These are phyloP conservation scores for Cliona cf. orientalis DNA, from an alignment of 37 sponge, comb jelly and placozoan species.

Conservation along the genomic window DNA sequence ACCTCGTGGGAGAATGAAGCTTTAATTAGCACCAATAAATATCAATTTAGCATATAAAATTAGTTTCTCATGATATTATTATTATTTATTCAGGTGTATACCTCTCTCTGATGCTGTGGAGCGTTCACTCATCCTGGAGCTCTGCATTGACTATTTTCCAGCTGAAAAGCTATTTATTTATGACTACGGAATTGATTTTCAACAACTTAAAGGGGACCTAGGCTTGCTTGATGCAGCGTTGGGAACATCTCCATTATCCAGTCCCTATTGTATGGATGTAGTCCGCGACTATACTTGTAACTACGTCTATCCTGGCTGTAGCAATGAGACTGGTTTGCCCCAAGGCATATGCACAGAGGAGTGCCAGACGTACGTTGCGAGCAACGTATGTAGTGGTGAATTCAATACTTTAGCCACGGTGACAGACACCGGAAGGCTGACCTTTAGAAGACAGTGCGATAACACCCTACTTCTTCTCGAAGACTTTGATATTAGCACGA, in stretches of 20 bases:
- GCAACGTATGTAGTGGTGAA: neutral
- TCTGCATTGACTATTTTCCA: neutral
- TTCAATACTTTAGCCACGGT: neutral
- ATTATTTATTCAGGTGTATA: neutral
- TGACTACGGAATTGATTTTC: no score
- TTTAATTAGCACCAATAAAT: no score
- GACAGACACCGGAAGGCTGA: neutral
- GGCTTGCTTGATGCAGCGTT: no score
- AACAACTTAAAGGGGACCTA: no score
- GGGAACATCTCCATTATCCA: neutral
- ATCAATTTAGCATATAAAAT: no score
- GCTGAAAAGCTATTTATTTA: neutral
- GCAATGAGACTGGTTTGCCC: neutral
- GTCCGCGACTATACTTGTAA: conserved; percentile 31
- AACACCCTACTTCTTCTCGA: conserved; percentile 3
- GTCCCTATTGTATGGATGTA: conserved; percentile 15
- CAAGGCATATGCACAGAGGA: conserved; percentile 20
- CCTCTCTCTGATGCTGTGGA: neutral
- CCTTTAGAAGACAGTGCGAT: neutral
- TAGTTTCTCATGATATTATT: no score
- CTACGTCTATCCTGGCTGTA: conserved; percentile 38
- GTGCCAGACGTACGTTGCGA: neutral
- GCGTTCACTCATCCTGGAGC: neutral
- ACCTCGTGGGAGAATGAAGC: no score
- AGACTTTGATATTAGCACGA: neutral